Conservation (phyloP, 2,888 invertebrate species). For the Synanthedon andrenaeformis region DNA sequence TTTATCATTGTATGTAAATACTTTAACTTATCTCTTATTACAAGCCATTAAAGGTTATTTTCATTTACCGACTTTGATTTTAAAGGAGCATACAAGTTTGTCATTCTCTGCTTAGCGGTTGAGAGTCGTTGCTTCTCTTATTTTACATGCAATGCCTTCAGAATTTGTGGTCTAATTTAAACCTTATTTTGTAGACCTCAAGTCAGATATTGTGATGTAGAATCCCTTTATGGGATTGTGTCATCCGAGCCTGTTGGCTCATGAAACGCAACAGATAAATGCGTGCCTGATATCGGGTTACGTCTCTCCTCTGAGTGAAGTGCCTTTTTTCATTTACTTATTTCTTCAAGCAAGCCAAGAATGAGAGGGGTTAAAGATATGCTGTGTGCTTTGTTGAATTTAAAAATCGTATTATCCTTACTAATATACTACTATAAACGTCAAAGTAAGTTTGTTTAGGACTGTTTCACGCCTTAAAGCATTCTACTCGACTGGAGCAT, state of each 20-base stretch:
- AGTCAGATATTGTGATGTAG: slow-evolving; percentile 6
- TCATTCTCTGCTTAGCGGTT: slow-evolving; percentile 22
- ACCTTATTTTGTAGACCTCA: slow-evolving; percentile 15
- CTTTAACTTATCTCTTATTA: slow-evolving; percentile 10
- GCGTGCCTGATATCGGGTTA: slow-evolving; percentile 56
- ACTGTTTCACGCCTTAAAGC: no score
- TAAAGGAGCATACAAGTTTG: neutral
- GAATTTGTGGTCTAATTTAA: slow-evolving; percentile 17
- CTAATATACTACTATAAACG: no score
- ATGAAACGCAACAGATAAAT: slow-evolving; percentile 61
- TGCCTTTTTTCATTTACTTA: slow-evolving; percentile 23
- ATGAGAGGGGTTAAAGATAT: neutral
- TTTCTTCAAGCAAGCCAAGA: neutral
- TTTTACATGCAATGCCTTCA: slow-evolving; percentile 40
- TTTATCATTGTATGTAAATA: no score
- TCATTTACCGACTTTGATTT: slow-evolving; percentile 11
- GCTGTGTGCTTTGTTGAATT: neutral
- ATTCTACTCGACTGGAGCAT: no score
- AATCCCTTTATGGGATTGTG: slow-evolving; percentile 34
- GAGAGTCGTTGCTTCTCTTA: slow-evolving; percentile 42
- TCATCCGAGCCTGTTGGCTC: slow-evolving; percentile 49
- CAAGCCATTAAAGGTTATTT: slow-evolving; percentile 20
- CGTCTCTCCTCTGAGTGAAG: slow-evolving; percentile 20
- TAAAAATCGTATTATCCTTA: no score
- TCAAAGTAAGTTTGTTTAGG: no score